Conservation (phyloP, 2,797 vertebrate species). For the Tokudaia muenninki region DNA sequence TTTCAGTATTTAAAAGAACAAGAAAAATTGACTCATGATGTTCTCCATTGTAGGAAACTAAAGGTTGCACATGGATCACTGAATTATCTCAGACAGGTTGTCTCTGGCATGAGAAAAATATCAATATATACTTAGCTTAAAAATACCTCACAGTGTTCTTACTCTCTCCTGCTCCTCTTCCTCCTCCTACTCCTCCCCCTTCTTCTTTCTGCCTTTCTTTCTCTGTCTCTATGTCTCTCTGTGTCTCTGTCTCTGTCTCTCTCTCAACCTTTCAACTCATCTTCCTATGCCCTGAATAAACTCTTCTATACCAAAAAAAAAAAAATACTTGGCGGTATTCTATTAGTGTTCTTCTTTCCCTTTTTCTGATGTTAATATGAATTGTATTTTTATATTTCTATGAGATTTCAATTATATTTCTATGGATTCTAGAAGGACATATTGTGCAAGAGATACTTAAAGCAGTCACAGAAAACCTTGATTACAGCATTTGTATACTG, state of each 20-base stretch:
- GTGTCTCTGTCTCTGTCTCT: no score
- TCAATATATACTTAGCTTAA: background rate
- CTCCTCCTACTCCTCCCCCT: no score
- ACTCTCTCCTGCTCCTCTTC: no score
- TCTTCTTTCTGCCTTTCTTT: no score
- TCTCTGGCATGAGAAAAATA: background rate
- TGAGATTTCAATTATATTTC: conserved; percentile 26
- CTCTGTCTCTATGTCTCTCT: no score
- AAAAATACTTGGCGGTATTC: background rate
- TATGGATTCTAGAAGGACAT: conserved; percentile 31
- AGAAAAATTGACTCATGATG: background rate
- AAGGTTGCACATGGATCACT: background rate
- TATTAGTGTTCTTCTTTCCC: background rate
- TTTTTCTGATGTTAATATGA: background rate
- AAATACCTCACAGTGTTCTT: background rate
- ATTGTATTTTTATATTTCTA: background rate
- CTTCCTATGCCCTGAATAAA: no score
- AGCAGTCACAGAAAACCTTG: background rate
- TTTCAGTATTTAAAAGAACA: conserved; percentile 22
- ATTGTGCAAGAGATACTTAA: background rate
- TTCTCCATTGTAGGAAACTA: background rate
- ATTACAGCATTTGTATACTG: background rate
- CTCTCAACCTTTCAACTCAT: no score
- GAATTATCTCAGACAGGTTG: background rate
- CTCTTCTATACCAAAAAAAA: background rate